Base-by-base conservation (phyloP, 2,797 vertebrate genomes). In the Sciurus carolinensis region DNA sequence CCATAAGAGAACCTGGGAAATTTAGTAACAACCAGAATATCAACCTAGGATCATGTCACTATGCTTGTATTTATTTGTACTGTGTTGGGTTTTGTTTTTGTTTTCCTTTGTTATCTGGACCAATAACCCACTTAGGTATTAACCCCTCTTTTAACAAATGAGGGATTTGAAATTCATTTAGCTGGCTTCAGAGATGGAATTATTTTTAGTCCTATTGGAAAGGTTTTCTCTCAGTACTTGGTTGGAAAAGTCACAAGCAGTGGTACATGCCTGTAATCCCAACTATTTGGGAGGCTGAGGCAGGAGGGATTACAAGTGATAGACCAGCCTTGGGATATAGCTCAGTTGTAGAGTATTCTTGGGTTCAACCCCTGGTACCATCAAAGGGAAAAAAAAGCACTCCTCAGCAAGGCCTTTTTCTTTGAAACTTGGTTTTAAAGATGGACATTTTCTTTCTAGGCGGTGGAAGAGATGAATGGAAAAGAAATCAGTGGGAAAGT, bases 391-490 rank as follows among this genome's bases (percentile, higher is more conserved):
- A 11, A 26, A 57, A 15, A 62, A 62, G 9, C 52, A 26, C 9
- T 62, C 59, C 9, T 9, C 24, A 33, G 64, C 14, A 88, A 88
- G 67, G 52, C 33, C 42, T 7, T 24, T 62, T 59, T 81, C 13
- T 87, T 33, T 84, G 22, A 24, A n/a, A 85, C 33, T 86, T 87
- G 30, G 33, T 95, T 91, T 91, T 83, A 95, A 94, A 87, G 81
- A 88, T 17, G 1, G 18, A 3, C 30, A n/a, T 98, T 95, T 97
- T 88, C 22, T 97, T 3, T 96, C 83, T 97, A 99, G 99, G 99
- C 99, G 9, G 99, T 99, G 80, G 99, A 99, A 98, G 99, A 99
- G 89, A 99, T 99, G 99, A 99, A 99, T 0, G 99, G 99, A 72
- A 99, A 99, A 28, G 99, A 99, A 71, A 98, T 99, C 96, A 99